These are phyloP conservation scores for Gnathonemus longibarbis DNA, from an alignment of 2,113 vertebrate species.

Conservation along the genomic window DNA sequence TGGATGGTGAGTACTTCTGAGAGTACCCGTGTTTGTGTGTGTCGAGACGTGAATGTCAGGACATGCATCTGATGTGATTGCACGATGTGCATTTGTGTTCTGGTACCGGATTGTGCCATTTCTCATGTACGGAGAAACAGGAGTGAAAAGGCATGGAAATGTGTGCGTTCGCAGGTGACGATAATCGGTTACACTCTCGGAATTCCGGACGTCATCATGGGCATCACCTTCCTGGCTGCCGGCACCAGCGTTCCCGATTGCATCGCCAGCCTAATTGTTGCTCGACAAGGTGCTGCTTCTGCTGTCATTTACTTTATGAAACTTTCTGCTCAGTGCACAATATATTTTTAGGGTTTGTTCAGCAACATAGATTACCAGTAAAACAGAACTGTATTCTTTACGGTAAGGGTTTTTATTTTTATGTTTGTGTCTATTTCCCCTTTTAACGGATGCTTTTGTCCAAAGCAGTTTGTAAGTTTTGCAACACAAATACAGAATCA, in stretches of 20 bases:
- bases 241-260: conserved; percentile 85
- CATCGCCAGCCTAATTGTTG: conserved; percentile 83
- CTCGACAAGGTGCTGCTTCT: conserved; percentile 70
- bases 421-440: neutral
- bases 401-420: neutral
- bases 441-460: neutral
- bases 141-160: neutral
- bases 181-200: conserved; percentile 80
- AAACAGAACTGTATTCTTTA: neutral
- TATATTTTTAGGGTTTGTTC: neutral
- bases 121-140: neutral
- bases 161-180: conserved; percentile 63
- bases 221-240: conserved; percentile 82
- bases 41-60: neutral
- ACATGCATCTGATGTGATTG: neutral
- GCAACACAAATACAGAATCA: neutral
- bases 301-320: neutral
- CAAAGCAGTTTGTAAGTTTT: neutral
- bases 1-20: conserved; percentile 72
- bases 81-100: neutral
- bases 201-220: conserved; percentile 86
- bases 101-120: neutral
- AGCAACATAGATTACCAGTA: neutral
- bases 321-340: neutral
- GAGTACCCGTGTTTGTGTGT: neutral